These are phyloP conservation scores for Neomicropteryx cornuta DNA, from an alignment of 1,140 invertebrate genomes.

Conservation along the genomic window DNA sequence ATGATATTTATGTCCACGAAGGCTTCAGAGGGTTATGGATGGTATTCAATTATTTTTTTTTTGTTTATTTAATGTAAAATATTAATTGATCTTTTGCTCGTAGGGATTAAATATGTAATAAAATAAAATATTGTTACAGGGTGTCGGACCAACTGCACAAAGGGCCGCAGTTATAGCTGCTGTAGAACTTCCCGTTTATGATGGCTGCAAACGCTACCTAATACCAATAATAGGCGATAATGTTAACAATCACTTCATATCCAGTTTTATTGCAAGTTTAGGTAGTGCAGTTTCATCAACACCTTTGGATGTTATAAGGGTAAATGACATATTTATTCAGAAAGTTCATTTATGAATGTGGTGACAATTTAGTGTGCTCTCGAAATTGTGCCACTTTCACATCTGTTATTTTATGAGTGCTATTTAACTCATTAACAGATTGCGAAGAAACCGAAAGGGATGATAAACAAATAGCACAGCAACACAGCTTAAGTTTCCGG, in stretches of 20 bases:
- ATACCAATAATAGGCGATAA: slow-evolving; percentile 63
- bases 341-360: too few relatives aligned
- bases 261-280: slow-evolving; percentile 84
- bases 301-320: slow-evolving; percentile 89
- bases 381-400: too few relatives aligned
- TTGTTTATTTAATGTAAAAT: too few relatives aligned
- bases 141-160: slow-evolving; percentile 83
- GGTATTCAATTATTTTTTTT: slow-evolving; percentile 39
- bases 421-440: too few relatives aligned
- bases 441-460: too few relatives aligned
- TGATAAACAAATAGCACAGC: too few relatives aligned
- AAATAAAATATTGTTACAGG: too few relatives aligned
- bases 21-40: slow-evolving; percentile 78
- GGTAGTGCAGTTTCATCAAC: slow-evolving; percentile 88
- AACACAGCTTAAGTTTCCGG: too few relatives aligned
- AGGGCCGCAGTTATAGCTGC: slow-evolving; percentile 85
- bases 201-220: slow-evolving; percentile 76
- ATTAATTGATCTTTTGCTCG: too few relatives aligned
- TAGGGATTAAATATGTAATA: too few relatives aligned
- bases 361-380: too few relatives aligned
- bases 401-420: too few relatives aligned
- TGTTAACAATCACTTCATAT: slow-evolving; percentile 79
- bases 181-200: slow-evolving; percentile 89
- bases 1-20: slow-evolving; percentile 67
- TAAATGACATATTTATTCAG: slow-evolving; percentile 54